These are phyloP conservation scores for Drosophila paramelanica DNA, from an alignment of 2,888 invertebrate species.

Conservation along the genomic window DNA sequence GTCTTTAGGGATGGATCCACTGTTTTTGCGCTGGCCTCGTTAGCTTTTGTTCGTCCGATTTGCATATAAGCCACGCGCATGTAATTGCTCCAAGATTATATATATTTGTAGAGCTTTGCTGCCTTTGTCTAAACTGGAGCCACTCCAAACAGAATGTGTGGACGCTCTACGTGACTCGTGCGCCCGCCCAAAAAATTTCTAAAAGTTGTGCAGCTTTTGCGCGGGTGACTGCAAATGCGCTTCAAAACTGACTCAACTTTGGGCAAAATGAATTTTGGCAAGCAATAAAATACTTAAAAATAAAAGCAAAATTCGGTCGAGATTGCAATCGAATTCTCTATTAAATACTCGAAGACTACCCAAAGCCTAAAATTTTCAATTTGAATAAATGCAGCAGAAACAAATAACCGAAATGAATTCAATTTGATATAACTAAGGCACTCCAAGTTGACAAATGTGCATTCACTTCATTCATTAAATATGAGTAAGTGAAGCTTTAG, in stretches of 20 bases:
- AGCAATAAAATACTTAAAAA: slow-evolving; percentile 13
- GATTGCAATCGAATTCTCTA: neutral
- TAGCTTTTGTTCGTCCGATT: slow-evolving; percentile 56
- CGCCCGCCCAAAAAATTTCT: neutral
- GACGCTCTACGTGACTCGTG: slow-evolving; percentile 9
- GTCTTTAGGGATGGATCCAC: slow-evolving; percentile 18
- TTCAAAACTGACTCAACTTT: slow-evolving; percentile 5
- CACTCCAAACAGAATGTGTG: slow-evolving; percentile 6
- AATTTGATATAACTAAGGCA: no score
- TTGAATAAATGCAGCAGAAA: neutral
- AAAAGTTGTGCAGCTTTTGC: slow-evolving; percentile 1
- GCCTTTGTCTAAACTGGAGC: slow-evolving; percentile 25
- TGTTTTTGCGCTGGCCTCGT: slow-evolving; percentile 45
- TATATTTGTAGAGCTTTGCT: slow-evolving; percentile 19
- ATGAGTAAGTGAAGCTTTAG: neutral
- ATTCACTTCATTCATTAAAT: neutral
- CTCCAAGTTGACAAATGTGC: neutral
- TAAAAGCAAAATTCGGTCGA: neutral
- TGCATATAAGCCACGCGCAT: slow-evolving; percentile 62
- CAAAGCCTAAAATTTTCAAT: neutral
- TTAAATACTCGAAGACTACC: no score
- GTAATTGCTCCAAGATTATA: slow-evolving; percentile 60
- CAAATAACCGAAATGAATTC: no score
- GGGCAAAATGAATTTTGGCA: slow-evolving; percentile 12
- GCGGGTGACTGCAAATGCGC: slow-evolving; percentile 6